Evolutionary conservation across 2,113 vertebrate species (phyloP).

Genomic region (Xiphias gladius): DNA sequence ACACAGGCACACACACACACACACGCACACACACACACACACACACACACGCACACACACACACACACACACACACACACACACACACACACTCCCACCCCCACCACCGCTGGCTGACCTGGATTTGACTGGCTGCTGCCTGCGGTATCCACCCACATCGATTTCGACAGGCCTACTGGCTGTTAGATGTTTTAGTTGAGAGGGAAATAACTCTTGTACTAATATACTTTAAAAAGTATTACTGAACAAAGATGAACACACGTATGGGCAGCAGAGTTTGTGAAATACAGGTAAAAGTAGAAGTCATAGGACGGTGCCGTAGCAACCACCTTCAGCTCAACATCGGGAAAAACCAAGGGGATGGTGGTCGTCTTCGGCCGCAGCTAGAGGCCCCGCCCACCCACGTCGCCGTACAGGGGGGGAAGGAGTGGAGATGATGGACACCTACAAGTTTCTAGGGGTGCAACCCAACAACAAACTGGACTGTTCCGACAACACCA

Average conservation of each 20-base stretch:
- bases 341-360: too few species aligned
- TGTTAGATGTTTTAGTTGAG: conserved; percentile 36
- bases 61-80: conserved; percentile 15
- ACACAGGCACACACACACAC: conserved; percentile 9
- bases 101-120: conserved; percentile 69
- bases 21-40: conserved; percentile 14
- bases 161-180: conserved; percentile 40
- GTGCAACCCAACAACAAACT: too few species aligned
- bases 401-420: too few species aligned
- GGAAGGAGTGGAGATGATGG: too few species aligned
- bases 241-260: neutral
- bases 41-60: conserved; percentile 4
- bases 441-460: too few species aligned
- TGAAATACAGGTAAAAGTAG: neutral
- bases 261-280: neutral
- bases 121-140: conserved; percentile 78
- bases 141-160: conserved; percentile 59
- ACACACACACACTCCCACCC: conserved; percentile 6
- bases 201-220: conserved; percentile 42
- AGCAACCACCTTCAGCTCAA: too few species aligned
- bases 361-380: too few species aligned
- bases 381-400: too few species aligned
- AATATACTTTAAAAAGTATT: conserved; percentile 6
- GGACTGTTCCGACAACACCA: too few species aligned
- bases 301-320: neutral